Conservation (phyloP, 2,888 invertebrate genomes). For the Tupiocoris notatus region DNA sequence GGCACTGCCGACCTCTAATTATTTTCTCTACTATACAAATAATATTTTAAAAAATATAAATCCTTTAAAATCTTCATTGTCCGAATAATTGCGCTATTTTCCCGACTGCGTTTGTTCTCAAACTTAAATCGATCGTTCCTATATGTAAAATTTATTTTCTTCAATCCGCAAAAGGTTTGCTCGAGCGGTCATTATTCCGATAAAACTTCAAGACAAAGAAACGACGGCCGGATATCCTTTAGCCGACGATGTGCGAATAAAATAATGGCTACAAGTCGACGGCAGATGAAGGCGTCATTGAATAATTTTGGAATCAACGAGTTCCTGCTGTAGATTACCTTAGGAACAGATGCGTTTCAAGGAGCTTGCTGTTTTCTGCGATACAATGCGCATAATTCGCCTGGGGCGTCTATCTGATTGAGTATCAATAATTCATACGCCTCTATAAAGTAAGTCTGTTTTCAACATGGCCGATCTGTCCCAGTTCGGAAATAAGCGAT, state of each 20-base stretch:
- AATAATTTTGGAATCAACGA: neutral
- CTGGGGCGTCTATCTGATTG: neutral
- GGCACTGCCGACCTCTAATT: no score
- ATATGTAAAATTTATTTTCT: no score
- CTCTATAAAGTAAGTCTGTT: neutral
- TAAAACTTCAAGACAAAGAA: neutral
- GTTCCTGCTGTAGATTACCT: neutral
- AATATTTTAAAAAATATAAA: no score
- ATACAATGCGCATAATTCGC: no score
- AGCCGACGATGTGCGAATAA: neutral
- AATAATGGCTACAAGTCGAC: neutral
- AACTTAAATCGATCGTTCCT: no score
- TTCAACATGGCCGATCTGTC: neutral
- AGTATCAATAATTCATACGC: neutral
- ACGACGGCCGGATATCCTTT: neutral
- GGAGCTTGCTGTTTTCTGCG: neutral
- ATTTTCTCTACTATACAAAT: no score
- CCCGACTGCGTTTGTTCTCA: no score
- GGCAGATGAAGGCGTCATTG: neutral
- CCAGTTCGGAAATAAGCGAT: no score
- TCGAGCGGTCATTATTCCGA: neutral
- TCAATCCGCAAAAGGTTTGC: neutral
- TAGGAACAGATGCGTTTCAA: neutral
- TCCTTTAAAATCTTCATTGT: no score
- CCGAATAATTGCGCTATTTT: no score